Percentiles rank a stretch among this genome's conserved stretches.
Evolutionary conservation across 2,888 invertebrate genomes (phyloP).

Genomic region (Argyra leucocephala): DNA sequence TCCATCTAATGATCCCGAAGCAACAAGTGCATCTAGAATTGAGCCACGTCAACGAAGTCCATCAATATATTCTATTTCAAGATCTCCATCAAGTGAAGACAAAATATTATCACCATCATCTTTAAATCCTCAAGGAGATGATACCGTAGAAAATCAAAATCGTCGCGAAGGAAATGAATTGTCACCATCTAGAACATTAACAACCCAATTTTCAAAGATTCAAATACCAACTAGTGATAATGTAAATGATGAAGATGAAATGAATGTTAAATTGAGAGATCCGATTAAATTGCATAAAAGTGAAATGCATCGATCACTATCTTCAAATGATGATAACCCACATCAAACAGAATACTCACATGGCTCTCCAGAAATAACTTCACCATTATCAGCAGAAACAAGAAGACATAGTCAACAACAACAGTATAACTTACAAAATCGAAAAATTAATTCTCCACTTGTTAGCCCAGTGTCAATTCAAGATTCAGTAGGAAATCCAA

Average conservation of each 20-base stretch:
- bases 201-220: background rate
- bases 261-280: too few species aligned
- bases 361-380: background rate
- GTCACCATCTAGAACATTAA: background rate
- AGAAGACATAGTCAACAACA: background rate
- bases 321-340: background rate
- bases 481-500: background rate
- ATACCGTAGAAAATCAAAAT: background rate
- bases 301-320: too few species aligned
- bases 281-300: too few species aligned
- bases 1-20: background rate
- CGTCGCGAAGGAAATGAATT: background rate
- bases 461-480: background rate
- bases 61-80: background rate
- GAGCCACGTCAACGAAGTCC: background rate
- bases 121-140: background rate
- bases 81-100: background rate
- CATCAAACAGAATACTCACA: background rate
- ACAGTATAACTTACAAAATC: background rate
- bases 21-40: background rate
- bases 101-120: background rate
- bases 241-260: too few species aligned
- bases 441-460: background rate
- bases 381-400: background rate
- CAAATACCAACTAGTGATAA: too few species aligned